Evolutionary conservation across 2,888 invertebrate species (phyloP).

Genomic region (Linyphia triangularis): DNA sequence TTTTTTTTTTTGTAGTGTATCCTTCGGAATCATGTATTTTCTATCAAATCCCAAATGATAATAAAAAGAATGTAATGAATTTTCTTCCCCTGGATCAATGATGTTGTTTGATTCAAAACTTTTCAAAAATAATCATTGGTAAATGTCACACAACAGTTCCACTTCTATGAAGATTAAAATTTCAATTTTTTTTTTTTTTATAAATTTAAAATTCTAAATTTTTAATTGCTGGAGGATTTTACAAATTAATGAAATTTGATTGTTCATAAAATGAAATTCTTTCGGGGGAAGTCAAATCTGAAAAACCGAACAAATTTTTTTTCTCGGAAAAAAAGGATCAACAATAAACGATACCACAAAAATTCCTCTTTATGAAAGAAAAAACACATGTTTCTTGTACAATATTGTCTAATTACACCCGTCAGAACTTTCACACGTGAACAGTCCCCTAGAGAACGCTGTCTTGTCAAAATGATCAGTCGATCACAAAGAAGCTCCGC

Average conservation of each 20-base stretch:
- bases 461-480: conserved; percentile 29
- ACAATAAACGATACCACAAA: neutral
- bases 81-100: no score
- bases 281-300: neutral
- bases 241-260: neutral
- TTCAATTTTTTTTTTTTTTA: no score
- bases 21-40: no score
- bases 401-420: neutral
- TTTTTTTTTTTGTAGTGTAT: no score
- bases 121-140: no score
- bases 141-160: no score
- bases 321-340: neutral
- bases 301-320: neutral
- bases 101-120: no score
- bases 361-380: neutral
- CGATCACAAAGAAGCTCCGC: conserved; percentile 37
- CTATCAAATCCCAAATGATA: no score
- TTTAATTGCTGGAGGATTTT: neutral
- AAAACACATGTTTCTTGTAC: neutral
- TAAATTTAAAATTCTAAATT: neutral
- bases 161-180: no score
- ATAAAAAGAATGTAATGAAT: no score
- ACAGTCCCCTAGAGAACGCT: neutral
- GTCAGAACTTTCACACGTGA: conserved; percentile 15
- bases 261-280: neutral